Evolutionary conservation across 2,888 invertebrate species (phyloP), one percentile per base, ranked within the genome.

Genomic region (Himalopsyche japonica): DNA sequence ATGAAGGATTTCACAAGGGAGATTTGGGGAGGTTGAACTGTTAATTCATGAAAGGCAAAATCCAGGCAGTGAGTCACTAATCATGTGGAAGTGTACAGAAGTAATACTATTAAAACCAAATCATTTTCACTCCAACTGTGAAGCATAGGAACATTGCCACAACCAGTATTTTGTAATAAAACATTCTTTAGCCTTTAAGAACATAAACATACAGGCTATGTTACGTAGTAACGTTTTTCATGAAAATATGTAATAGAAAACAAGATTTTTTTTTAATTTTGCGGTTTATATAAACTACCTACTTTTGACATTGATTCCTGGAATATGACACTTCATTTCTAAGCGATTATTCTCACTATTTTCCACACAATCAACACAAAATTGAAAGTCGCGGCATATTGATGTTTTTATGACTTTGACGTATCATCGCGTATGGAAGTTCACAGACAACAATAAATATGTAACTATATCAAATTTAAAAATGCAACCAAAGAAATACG

Each of bases 301-400:
- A 95, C 97, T 94, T 94, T 95, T 96, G 47, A 96, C 94, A 90
- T 96, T 96, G 84, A 92, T 90, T 70, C 95, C 95, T 6, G 96
- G 95, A 87, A 97, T 92, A 85, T 95, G 93, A 90, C 96, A 96
- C 92, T 96, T 95, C 96, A 96, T 96, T 87, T 64, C 87, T 30
- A 8, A 1, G 20, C 12, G 48, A 79, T 30, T 78, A 4, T 18
- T 47, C 43, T 47, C 24, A 43, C 24, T 47, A 78, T 20, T 30
- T 47, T 76, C n/a, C 37, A 43, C 27, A 37, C 12, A 82, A 48
- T 43, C 30, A 24, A 47, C 37, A 27, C 30, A 12, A 48, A 57
- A 57, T 83, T 47, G 27, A 80, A 83, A 83, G 37, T 76, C 83
- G 79, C 83, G 83, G 79, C 70, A 83, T 37, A 32, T 15, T 48